Conservation (phyloP, 2,888 invertebrate genomes). For the Perithous albicinctus region DNA sequence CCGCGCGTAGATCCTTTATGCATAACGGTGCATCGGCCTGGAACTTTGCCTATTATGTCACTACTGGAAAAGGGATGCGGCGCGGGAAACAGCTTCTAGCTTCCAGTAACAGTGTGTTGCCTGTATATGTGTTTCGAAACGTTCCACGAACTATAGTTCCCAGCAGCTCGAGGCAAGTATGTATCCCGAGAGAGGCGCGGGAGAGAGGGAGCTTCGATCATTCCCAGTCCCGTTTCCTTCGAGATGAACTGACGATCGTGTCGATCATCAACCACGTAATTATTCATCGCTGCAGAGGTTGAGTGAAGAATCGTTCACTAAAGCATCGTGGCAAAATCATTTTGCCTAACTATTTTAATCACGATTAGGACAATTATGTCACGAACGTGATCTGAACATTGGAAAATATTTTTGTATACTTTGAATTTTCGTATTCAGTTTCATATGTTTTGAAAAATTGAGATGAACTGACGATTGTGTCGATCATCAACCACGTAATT, state of each 20-base stretch:
- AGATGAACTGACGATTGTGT: conserved; percentile 2
- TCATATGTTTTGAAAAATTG: no score
- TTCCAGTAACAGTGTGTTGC: conserved; percentile 17
- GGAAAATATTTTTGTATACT: no score
- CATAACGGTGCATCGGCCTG: conserved; percentile 81
- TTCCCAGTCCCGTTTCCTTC: conserved; percentile 31
- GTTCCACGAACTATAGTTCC: conserved; percentile 39
- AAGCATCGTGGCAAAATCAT: conserved; percentile 22
- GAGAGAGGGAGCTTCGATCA: background rate
- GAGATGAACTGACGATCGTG: conserved; percentile 7
- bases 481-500: conserved; percentile 31
- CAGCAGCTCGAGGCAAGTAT: conserved; percentile 11
- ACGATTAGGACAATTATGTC: no score
- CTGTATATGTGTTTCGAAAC: conserved; percentile 32
- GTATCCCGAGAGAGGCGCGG: background rate
- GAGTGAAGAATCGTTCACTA: background rate
- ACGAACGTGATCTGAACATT: no score
- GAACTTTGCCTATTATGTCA: conserved; percentile 74
- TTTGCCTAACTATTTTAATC: conserved; percentile 10
- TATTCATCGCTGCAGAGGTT: background rate
- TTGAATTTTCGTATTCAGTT: no score
- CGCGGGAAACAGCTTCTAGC: conserved; percentile 10
- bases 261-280: conserved; percentile 29
- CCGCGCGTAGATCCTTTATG: conserved; percentile 75
- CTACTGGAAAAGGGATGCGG: conserved; percentile 57